These are phyloP conservation scores for Dipodomys stephensi DNA, from an alignment of 2,113 vertebrate species.

Conservation along the genomic window DNA sequence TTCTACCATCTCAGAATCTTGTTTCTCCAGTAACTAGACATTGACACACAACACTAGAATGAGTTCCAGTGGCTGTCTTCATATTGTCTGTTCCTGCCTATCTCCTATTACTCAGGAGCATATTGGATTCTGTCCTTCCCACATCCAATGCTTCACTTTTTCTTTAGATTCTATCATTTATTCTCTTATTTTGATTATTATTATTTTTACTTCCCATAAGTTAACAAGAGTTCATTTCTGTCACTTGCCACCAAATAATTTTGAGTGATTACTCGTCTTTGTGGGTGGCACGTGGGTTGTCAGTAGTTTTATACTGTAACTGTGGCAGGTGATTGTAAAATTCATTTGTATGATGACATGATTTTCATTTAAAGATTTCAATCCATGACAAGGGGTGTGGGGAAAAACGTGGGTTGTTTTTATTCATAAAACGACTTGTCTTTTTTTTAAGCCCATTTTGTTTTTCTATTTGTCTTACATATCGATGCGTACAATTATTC, in stretches of 20 bases:
- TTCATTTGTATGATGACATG: background rate
- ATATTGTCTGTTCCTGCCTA: background rate
- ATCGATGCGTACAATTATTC: background rate
- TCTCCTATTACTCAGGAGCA: background rate
- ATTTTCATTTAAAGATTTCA: background rate
- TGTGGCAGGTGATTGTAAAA: slow-evolving; percentile 28
- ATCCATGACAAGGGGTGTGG: background rate
- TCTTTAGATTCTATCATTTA: slow-evolving; percentile 18
- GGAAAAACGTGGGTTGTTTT: background rate
- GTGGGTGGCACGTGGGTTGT: background rate
- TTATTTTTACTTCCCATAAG: slow-evolving; percentile 1
- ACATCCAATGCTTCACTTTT: background rate
- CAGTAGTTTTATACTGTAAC: background rate
- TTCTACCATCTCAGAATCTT: background rate
- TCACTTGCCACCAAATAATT: slow-evolving; percentile 19
- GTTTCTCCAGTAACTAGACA: background rate
- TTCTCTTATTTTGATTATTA: slow-evolving; percentile 16
- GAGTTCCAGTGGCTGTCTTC: background rate
- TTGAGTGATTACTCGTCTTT: background rate
- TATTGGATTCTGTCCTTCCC: background rate
- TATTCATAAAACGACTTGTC: background rate
- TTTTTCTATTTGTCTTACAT: slow-evolving; percentile 42
- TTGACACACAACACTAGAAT: background rate
- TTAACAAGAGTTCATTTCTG: slow-evolving; percentile 31
- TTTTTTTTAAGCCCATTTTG: background rate